A percentile compares a stretch with the other conserved stretches of the same genome.
phyloP scores from a whole-genome alignment of 2,113 vertebrate species.

The Lates calcarifer region DNA sequence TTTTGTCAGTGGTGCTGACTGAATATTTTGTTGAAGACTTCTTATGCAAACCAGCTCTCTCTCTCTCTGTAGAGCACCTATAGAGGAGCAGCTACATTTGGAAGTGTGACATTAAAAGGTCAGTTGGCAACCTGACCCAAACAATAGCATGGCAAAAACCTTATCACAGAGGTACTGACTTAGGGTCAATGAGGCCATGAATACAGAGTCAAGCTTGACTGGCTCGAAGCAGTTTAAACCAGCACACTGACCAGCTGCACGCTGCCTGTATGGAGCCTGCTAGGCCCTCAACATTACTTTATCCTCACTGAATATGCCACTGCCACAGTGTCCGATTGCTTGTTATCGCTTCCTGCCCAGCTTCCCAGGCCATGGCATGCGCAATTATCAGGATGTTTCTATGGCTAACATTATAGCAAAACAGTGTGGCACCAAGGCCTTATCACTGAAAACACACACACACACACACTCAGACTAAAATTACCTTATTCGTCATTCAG shows the following conservation, averaged over 20 bases:
- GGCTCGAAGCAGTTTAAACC: not conserved
- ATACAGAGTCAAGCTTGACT: not conserved
- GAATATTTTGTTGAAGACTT: not conserved
- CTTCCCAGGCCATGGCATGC: slow-evolving; percentile 49
- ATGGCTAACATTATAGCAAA: slow-evolving; percentile 55
- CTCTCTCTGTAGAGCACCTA: not conserved
- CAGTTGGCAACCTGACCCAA: not conserved
- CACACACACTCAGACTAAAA: slow-evolving; percentile 54
- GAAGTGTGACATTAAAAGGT: not conserved
- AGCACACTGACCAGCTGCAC: not conserved
- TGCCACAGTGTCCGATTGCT: slow-evolving; percentile 53
- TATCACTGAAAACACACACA: slow-evolving; percentile 70
- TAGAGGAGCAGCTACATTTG: not conserved
- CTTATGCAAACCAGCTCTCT: not conserved
- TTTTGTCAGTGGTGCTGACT: not conserved
- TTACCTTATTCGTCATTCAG: slow-evolving; percentile 62
- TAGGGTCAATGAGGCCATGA: not conserved
- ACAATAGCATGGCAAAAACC: not conserved
- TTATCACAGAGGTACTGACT: slow-evolving; percentile 5
- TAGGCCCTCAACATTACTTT: slow-evolving; percentile 28
- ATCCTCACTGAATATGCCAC: slow-evolving; percentile 21
- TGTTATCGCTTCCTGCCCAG: slow-evolving; percentile 73
- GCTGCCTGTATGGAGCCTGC: slow-evolving; percentile 4
- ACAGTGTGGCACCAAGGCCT: slow-evolving; percentile 56
- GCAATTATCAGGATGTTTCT: slow-evolving; percentile 66